phyloP scores from a whole-genome alignment of 2,113 vertebrate genomes.

The Xiphorhynchus elegans region DNA sequence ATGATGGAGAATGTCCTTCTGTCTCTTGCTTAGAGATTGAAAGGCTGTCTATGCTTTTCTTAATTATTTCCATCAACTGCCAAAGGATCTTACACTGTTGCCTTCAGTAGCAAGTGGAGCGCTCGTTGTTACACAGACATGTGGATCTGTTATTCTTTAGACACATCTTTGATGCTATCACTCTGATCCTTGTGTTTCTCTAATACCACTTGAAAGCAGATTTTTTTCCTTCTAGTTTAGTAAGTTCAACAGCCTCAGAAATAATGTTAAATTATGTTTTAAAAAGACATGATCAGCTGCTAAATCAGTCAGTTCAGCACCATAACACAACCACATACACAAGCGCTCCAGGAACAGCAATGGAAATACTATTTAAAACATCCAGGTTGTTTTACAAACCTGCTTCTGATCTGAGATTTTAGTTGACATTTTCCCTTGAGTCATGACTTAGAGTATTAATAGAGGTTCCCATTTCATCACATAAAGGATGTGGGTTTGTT shows the following conservation, averaged over 20 bases:
- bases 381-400: slow-evolving; percentile 54
- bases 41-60: neutral
- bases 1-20: neutral
- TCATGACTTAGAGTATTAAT: slow-evolving; percentile 34
- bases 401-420: slow-evolving; percentile 46
- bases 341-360: slow-evolving; percentile 21
- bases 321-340: neutral
- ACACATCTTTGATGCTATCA: slow-evolving; percentile 44
- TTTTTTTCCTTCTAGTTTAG: slow-evolving; percentile 47
- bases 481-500: slow-evolving; percentile 6
- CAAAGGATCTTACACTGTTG: slow-evolving; percentile 28
- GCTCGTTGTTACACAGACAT: neutral
- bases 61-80: slow-evolving; percentile 51
- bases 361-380: slow-evolving; percentile 36
- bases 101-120: neutral
- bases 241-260: slow-evolving; percentile 32
- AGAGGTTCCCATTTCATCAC: slow-evolving; percentile 33
- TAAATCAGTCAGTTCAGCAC: slow-evolving; percentile 19
- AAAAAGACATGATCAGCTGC: slow-evolving; percentile 8
- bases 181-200: slow-evolving; percentile 30
- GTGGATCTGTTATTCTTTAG: slow-evolving; percentile 43
- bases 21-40: neutral
- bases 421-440: slow-evolving; percentile 21
- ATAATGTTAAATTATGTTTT: slow-evolving; percentile 36
- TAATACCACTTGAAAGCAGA: slow-evolving; percentile 49